phyloP scores from a whole-genome alignment of 2,113 vertebrate species.

The Apodemus sylvaticus region DNA sequence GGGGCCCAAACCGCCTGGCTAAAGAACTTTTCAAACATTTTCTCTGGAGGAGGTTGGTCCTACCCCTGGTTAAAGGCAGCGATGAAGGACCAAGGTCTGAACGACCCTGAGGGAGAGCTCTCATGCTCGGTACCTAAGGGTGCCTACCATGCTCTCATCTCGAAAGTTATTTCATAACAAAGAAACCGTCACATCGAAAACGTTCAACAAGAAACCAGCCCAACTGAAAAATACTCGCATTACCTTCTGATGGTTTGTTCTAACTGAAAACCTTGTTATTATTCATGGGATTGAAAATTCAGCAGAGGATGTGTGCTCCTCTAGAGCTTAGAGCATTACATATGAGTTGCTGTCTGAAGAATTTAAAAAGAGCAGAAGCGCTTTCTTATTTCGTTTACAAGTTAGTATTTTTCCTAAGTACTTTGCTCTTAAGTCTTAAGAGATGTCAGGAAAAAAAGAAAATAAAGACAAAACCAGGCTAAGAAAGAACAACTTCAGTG shows the following conservation, averaged over 20 bases:
- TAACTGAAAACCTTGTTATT: conserved; percentile 49
- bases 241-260: background rate
- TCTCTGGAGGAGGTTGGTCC: background rate
- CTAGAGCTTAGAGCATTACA: conserved; percentile 14
- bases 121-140: too few relatives aligned
- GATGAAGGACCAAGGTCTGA: background rate
- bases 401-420: conserved; percentile 32
- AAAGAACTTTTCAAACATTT: background rate
- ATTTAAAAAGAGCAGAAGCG: conserved; percentile 43
- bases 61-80: background rate
- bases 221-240: background rate
- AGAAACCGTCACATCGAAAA: background rate
- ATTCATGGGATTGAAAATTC: conserved; percentile 30
- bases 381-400: conserved; percentile 11
- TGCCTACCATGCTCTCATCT: background rate
- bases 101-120: background rate
- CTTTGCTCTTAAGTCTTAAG: conserved; percentile 50
- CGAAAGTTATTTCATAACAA: background rate
- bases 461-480: background rate
- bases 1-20: background rate
- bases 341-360: conserved; percentile 48
- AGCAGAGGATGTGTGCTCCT: conserved; percentile 11
- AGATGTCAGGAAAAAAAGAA: background rate
- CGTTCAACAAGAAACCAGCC: background rate
- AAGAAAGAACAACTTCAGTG: conserved; percentile 37